phyloP scores from a whole-genome alignment of 2,888 invertebrate species.

The Apodemia duryi region DNA sequence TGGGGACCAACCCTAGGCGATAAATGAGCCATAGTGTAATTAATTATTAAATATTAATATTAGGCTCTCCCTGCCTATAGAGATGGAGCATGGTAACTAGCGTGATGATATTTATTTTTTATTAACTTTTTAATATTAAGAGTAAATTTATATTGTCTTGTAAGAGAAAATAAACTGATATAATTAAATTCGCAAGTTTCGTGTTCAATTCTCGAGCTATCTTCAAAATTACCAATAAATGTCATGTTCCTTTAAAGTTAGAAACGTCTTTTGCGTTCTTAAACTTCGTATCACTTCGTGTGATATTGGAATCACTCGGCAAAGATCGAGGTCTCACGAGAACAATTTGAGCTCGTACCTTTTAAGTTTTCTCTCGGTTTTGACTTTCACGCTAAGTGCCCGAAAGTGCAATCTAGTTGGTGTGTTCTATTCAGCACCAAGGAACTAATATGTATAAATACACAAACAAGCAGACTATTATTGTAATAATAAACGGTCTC shows the following conservation, averaged over 20 bases:
- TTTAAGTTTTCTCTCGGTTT: conserved; percentile 53
- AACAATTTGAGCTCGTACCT: conserved; percentile 48
- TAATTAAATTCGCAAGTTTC: background rate
- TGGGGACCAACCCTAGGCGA: too few species aligned
- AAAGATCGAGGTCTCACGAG: conserved; percentile 36
- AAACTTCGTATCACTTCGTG: conserved; percentile 13
- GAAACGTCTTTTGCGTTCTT: background rate
- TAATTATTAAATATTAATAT: too few species aligned
- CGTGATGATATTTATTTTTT: too few species aligned
- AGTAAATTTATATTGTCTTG: too few species aligned
- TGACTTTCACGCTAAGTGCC: conserved; percentile 51
- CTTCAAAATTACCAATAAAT: conserved; percentile 8
- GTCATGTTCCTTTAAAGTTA: conserved; percentile 14
- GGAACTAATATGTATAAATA: background rate
- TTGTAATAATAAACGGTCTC: too few species aligned
- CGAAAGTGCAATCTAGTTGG: conserved; percentile 48
- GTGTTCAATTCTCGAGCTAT: background rate
- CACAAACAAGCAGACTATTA: background rate
- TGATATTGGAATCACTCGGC: conserved; percentile 14
- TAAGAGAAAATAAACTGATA: too few species aligned
- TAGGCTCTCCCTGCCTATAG: too few species aligned
- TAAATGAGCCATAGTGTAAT: too few species aligned
- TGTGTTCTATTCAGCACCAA: conserved; percentile 34
- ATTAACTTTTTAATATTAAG: too few species aligned
- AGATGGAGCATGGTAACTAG: too few species aligned